Percentiles rank a stretch among this genome's conserved stretches.
Evolutionary conservation across 1,140 invertebrate genomes (phyloP).

Genomic region (Aricia agestis): DNA sequence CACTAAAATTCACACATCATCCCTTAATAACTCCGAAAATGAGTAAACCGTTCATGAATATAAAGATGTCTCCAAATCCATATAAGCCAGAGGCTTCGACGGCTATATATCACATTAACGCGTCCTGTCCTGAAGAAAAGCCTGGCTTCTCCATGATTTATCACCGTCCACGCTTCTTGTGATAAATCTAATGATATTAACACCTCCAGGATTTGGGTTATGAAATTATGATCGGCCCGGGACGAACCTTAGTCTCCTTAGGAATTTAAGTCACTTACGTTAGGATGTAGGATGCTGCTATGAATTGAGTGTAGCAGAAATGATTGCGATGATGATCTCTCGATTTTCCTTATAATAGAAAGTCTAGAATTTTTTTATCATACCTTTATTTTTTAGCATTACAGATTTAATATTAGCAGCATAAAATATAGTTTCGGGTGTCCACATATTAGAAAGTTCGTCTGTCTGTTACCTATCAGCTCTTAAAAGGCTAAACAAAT

Average conservation of each 20-base stretch:
- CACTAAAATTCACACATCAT: neutral
- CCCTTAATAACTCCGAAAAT: neutral
- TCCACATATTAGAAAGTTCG: too few relatives aligned
- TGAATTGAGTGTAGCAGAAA: too few relatives aligned
- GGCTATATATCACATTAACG: constrained; percentile 23
- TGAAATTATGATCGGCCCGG: constrained; percentile 7
- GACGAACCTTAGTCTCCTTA: neutral
- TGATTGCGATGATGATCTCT: too few relatives aligned
- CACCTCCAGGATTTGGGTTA: constrained; percentile 16
- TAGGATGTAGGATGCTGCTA: too few relatives aligned
- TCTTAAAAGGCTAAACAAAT: too few relatives aligned
- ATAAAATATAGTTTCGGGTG: too few relatives aligned
- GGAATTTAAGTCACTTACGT: too few relatives aligned
- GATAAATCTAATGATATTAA: constrained; percentile 27
- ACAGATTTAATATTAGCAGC: too few relatives aligned
- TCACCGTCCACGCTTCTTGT: constrained; percentile 10
- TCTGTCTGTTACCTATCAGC: too few relatives aligned
- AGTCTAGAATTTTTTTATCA: too few relatives aligned
- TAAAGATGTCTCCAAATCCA: neutral
- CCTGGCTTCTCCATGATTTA: constrained; percentile 24
- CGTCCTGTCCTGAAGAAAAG: constrained; percentile 20
- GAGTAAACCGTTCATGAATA: neutral
- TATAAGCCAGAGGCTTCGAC: neutral
- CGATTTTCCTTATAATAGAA: too few relatives aligned
- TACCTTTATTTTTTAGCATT: too few relatives aligned